phyloP scores from a whole-genome alignment of 2,797 vertebrate genomes.

The Clarias fuscus region DNA sequence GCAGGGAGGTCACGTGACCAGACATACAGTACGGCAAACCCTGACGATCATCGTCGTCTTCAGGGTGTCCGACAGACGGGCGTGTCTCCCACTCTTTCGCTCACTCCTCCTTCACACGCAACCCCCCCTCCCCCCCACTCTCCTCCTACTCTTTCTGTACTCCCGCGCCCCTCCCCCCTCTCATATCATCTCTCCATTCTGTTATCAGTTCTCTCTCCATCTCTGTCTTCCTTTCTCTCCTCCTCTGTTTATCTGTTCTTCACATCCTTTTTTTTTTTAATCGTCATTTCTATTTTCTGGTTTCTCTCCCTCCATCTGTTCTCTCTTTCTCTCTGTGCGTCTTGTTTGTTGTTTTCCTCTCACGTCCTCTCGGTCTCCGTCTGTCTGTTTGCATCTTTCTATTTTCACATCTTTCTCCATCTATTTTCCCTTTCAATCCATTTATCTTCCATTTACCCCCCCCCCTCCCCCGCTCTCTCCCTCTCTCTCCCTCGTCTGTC shows the following conservation, averaged over 20 bases:
- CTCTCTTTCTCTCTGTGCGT: too few species aligned
- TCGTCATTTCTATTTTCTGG: neutral
- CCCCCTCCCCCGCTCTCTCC: neutral
- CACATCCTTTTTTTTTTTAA: neutral
- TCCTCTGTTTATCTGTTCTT: neutral
- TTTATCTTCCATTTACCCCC: neutral
- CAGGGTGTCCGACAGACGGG: neutral
- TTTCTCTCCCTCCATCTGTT: neutral
- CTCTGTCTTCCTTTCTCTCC: neutral
- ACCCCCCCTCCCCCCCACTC: too few species aligned
- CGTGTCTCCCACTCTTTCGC: neutral
- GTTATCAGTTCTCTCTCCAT: neutral
- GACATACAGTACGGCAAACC: neutral
- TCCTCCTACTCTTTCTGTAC: too few species aligned
- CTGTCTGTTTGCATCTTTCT: neutral
- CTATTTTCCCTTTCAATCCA: neutral
- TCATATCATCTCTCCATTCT: too few species aligned
- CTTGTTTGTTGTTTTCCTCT: neutral
- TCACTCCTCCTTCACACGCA: neutral
- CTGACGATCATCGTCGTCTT: too few species aligned
- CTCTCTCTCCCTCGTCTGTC: neutral
- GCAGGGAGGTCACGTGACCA: conserved; percentile 1
- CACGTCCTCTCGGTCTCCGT: fast-evolving
- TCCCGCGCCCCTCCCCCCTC: too few species aligned
- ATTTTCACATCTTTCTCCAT: too few species aligned